Conservation (phyloP, 2,888 invertebrate genomes). For the Allacma fusca region DNA sequence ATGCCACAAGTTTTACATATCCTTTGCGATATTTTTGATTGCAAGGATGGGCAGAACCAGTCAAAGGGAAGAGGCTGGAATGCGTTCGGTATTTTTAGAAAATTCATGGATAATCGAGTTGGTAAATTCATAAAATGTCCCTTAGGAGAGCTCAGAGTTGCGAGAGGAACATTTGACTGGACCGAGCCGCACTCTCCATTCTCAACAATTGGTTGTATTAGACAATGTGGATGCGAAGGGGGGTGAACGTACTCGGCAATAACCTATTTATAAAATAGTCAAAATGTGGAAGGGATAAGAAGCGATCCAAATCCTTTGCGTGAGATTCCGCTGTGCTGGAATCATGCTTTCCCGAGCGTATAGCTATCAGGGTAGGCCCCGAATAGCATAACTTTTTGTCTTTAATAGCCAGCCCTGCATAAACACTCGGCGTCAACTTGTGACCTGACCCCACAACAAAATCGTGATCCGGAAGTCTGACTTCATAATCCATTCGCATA, state of each 20-base stretch:
- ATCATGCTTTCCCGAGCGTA: constrained; percentile 62
- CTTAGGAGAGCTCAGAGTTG: background rate
- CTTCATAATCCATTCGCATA: constrained; percentile 62
- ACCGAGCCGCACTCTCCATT: background rate
- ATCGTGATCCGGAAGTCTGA: constrained; percentile 62
- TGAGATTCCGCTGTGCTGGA: too few species aligned
- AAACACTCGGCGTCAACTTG: constrained; percentile 63
- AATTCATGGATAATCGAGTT: background rate
- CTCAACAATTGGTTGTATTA: background rate
- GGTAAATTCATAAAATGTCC: background rate
- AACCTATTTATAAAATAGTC: constrained; percentile 51
- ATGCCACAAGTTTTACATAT: background rate
- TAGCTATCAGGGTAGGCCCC: constrained; percentile 65
- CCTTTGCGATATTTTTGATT: background rate
- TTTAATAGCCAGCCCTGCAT: constrained; percentile 54
- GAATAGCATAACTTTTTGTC: constrained; percentile 61
- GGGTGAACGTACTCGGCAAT: constrained; percentile 31
- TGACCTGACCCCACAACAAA: constrained; percentile 62
- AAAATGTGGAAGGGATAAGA: constrained; percentile 49
- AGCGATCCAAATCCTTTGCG: constrained; percentile 60
- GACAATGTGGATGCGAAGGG: background rate
- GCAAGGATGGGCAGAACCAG: background rate
- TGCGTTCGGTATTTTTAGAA: background rate
- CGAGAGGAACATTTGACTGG: too few species aligned
- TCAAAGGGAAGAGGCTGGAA: background rate